A percentile compares a stretch with the other conserved stretches of the same genome.
Evolutionary conservation across 1,140 invertebrate genomes (phyloP).

Genomic region (Bathynomus jamesi): DNA sequence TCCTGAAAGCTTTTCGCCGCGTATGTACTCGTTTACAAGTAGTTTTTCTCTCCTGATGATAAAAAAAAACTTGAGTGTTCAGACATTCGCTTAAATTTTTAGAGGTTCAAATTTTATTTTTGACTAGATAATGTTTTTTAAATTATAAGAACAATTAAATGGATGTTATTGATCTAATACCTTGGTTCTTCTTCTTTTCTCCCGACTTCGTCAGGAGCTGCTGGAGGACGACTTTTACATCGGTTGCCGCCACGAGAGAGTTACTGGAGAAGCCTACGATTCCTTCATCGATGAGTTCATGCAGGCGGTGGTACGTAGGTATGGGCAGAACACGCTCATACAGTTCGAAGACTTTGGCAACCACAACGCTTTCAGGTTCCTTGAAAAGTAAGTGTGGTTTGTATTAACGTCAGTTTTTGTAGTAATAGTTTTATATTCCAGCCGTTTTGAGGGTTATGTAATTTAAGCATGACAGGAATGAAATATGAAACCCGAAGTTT

Average conservation of each 20-base stretch:
- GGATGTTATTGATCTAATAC: too few species aligned
- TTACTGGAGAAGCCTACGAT: conserved; percentile 81
- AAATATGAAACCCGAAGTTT: too few species aligned
- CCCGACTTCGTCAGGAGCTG: conserved; percentile 53
- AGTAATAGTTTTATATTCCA: background rate
- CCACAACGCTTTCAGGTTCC: conserved; percentile 80
- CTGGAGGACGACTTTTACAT: conserved; percentile 93
- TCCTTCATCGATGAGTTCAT: conserved; percentile 97
- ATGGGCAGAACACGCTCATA: conserved; percentile 78
- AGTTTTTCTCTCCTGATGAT: too few species aligned
- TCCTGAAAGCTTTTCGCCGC: too few species aligned
- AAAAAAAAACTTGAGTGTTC: too few species aligned
- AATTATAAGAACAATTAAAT: too few species aligned
- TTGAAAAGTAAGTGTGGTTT: conserved; percentile 30
- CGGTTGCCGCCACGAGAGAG: conserved; percentile 76
- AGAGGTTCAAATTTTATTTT: too few species aligned
- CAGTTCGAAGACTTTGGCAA: conserved; percentile 98
- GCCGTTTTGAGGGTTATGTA: too few species aligned
- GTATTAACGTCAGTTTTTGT: background rate
- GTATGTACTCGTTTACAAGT: too few species aligned
- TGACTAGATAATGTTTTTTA: too few species aligned
- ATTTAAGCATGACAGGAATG: too few species aligned
- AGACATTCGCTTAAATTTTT: too few species aligned
- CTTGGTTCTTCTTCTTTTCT: conserved; percentile 8
- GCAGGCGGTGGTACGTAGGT: conserved; percentile 84